phyloP scores from a whole-genome alignment of 1,140 invertebrate genomes.

The Bathynomus jamesi region DNA sequence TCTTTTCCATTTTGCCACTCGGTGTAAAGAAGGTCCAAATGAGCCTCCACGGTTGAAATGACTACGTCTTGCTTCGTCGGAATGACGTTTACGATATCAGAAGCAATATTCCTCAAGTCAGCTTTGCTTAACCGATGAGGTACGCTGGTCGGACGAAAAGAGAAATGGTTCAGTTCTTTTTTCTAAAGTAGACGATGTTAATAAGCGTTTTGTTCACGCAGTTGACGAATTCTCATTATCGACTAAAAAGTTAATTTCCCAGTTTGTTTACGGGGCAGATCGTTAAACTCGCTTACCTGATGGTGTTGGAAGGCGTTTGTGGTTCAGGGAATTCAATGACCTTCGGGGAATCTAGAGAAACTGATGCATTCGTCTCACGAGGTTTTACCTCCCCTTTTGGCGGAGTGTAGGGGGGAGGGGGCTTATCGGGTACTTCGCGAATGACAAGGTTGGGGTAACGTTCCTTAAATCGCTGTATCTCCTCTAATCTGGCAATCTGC shows the following conservation, averaged over 20 bases:
- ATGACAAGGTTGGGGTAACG: constrained; percentile 49
- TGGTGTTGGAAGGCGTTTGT: not conserved
- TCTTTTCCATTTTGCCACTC: not conserved
- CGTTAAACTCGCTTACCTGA: not conserved
- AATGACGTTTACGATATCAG: not conserved
- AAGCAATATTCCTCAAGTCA: not conserved
- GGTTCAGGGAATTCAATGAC: not conserved
- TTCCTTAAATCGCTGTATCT: constrained; percentile 49
- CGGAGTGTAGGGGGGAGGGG: constrained; percentile 61
- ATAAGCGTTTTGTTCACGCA: no score
- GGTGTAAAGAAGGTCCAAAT: not conserved
- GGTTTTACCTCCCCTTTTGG: constrained; percentile 42
- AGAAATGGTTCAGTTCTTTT: no score
- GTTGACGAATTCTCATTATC: no score
- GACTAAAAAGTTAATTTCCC: no score
- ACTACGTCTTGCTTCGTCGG: not conserved
- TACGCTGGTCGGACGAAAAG: no score
- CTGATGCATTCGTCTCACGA: constrained; percentile 12
- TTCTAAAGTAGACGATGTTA: no score
- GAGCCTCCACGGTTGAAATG: not conserved
- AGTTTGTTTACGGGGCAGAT: no score
- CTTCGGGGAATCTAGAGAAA: not conserved
- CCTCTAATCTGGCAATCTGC: constrained; percentile 53
- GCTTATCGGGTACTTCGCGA: constrained; percentile 61
- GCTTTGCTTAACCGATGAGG: not conserved